These are phyloP conservation scores for Spondyliosoma cantharus DNA, from an alignment of 2,797 vertebrate species.

Conservation along the genomic window DNA sequence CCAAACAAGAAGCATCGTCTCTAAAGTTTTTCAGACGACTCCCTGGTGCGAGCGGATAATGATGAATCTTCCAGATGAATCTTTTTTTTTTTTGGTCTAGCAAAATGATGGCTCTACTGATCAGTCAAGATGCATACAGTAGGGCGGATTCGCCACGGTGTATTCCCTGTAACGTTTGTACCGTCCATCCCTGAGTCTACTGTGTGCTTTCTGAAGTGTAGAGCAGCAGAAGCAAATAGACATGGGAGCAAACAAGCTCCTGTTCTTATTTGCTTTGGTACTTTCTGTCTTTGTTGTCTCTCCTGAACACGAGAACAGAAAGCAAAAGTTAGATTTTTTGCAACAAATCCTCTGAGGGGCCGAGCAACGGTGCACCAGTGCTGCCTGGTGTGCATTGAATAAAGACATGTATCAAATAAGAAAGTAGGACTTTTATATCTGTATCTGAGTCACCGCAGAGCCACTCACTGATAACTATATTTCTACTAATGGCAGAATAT, in stretches of 20 bases:
- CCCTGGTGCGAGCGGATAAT: no score
- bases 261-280: constrained; percentile 53
- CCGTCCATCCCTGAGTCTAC: constrained; percentile 4
- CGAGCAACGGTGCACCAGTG: constrained; percentile 34
- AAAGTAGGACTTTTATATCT: constrained; percentile 52
- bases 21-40: no score
- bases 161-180: no score
- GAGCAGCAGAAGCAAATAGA: constrained; percentile 55
- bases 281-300: constrained; percentile 62
- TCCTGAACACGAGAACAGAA: constrained; percentile 46
- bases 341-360: constrained; percentile 47
- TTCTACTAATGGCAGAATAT: constrained; percentile 36
- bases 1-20: no score
- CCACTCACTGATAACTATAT: constrained; percentile 34
- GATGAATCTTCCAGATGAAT: no score
- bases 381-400: constrained; percentile 46
- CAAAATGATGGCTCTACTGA: no score
- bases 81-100: no score
- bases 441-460: constrained; percentile 31
- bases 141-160: no score
- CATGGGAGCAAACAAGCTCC: constrained; percentile 54
- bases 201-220: constrained; percentile 50
- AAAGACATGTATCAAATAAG: constrained; percentile 50
- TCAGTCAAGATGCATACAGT: no score
- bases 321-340: constrained; percentile 52